These are phyloP conservation scores for Tupaia tana DNA, from an alignment of 2,113 vertebrate genomes.

Conservation along the genomic window DNA sequence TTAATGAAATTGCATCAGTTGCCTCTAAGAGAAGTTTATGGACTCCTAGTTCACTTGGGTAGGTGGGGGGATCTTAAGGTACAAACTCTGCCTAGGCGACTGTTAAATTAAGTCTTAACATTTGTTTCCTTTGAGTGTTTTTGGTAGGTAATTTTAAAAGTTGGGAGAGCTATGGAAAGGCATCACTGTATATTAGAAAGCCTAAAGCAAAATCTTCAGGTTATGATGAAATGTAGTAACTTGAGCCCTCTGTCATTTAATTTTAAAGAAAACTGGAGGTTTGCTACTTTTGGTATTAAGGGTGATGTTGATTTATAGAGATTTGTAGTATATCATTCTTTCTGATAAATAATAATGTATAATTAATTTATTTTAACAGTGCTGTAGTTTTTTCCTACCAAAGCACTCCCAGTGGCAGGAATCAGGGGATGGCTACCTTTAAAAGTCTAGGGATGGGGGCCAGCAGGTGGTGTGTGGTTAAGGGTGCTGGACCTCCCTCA, in stretches of 20 bases:
- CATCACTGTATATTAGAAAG: constrained; percentile 26
- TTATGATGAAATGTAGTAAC: background rate
- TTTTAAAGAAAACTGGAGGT: constrained; percentile 21
- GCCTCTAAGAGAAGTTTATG: constrained; percentile 36
- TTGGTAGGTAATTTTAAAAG: constrained; percentile 59
- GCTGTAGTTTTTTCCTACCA: constrained; percentile 14
- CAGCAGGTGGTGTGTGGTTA: too few species aligned
- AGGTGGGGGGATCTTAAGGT: background rate
- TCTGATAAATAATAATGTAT: background rate
- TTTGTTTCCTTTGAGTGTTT: constrained; percentile 64
- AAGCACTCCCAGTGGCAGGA: background rate
- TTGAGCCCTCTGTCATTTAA: background rate
- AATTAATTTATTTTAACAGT: constrained; percentile 50
- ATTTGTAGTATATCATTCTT: constrained; percentile 40
- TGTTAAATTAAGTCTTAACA: constrained; percentile 54
- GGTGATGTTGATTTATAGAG: background rate
- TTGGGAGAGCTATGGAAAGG: constrained; percentile 45
- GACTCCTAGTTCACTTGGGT: constrained; percentile 27
- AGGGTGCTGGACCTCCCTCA: too few species aligned
- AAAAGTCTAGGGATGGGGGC: background rate
- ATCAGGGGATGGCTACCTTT: background rate
- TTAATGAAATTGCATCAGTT: constrained; percentile 54
- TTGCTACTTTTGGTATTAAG: constrained; percentile 51
- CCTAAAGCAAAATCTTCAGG: constrained; percentile 39
- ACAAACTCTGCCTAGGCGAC: background rate